These are phyloP conservation scores for Macroramphosus scolopax DNA, from an alignment of 2,797 vertebrate species.

Conservation along the genomic window DNA sequence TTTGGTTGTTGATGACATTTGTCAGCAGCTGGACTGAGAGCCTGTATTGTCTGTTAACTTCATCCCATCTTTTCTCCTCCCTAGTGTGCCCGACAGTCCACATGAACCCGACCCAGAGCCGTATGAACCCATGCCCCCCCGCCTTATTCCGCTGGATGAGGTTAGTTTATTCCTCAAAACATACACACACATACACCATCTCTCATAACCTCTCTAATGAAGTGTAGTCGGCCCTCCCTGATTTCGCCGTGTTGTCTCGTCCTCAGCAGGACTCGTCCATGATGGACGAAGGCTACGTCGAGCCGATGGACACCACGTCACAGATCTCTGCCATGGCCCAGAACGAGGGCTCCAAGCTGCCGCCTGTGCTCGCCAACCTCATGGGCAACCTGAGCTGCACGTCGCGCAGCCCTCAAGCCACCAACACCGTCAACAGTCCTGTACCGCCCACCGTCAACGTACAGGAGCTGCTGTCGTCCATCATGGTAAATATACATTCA, in stretches of 20 bases:
- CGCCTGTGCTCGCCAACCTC: slow-evolving; percentile 90
- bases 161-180: slow-evolving; percentile 57
- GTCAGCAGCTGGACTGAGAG: not conserved
- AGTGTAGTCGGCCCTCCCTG: not conserved
- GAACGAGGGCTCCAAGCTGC: slow-evolving; percentile 85
- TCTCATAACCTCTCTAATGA: not conserved
- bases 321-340: slow-evolving; percentile 56
- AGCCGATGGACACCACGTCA: slow-evolving; percentile 76
- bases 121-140: slow-evolving; percentile 89
- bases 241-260: slow-evolving; percentile 3
- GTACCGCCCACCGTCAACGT: slow-evolving; percentile 81
- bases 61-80: not conserved
- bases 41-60: not conserved
- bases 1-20: too few relatives aligned
- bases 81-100: slow-evolving; percentile 83
- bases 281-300: slow-evolving; percentile 79
- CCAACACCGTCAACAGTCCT: slow-evolving; percentile 66
- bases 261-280: slow-evolving; percentile 81
- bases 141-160: slow-evolving; percentile 92
- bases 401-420: slow-evolving; percentile 68
- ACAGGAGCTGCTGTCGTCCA: slow-evolving; percentile 93
- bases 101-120: slow-evolving; percentile 93
- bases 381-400: slow-evolving; percentile 87
- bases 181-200: not conserved
- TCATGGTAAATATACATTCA: slow-evolving; percentile 80